phyloP scores from a whole-genome alignment of 2,113 vertebrate genomes.

The Semicossyphus pulcher region DNA sequence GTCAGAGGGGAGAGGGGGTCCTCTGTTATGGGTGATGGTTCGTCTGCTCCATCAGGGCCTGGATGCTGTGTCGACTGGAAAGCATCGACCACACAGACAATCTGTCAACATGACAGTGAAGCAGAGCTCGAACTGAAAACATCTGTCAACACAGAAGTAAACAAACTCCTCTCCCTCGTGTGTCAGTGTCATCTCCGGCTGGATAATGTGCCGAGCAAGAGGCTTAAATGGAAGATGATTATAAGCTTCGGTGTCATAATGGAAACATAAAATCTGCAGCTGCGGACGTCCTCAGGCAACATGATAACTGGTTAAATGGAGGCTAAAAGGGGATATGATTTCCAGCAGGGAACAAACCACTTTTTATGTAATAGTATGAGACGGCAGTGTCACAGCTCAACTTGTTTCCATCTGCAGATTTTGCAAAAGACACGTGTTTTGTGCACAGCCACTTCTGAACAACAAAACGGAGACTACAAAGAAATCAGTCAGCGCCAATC shows the following conservation, averaged over 20 bases:
- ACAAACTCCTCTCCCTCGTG: constrained; percentile 1
- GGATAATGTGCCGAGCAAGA: not conserved
- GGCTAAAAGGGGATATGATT: not conserved
- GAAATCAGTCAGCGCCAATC: no score
- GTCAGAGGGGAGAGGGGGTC: not conserved
- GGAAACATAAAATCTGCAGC: constrained; percentile 8
- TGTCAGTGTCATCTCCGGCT: not conserved
- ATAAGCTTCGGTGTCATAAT: constrained; percentile 6
- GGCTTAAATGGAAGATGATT: constrained; percentile 14
- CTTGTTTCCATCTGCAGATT: not conserved
- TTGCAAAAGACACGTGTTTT: not conserved
- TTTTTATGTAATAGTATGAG: not conserved
- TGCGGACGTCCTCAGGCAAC: not conserved
- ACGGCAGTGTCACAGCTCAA: no score
- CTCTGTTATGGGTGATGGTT: not conserved
- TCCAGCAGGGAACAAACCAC: not conserved
- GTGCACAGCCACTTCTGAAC: not conserved
- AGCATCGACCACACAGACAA: constrained; percentile 1
- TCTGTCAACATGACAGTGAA: constrained; percentile 24
- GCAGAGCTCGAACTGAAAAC: constrained; percentile 22
- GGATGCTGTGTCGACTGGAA: not conserved
- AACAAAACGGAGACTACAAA: no score
- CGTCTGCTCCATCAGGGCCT: constrained; percentile 5
- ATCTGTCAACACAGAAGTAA: constrained; percentile 19
- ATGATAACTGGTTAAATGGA: not conserved